phyloP scores from a whole-genome alignment of 1,140 invertebrate genomes.

The Schlechtendalia chinensis region DNA sequence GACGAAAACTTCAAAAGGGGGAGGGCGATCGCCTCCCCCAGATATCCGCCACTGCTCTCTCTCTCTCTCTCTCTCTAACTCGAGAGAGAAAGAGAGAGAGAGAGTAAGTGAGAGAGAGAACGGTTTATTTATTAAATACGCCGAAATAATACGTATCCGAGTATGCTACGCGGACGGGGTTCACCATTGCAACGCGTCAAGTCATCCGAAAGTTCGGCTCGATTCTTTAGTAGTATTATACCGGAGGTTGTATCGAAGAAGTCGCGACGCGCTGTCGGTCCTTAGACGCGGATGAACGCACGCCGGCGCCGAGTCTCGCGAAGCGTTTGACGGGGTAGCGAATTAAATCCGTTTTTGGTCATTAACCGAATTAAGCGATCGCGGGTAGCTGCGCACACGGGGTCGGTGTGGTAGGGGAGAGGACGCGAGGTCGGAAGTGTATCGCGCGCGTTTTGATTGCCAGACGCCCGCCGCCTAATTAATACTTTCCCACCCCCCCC shows the following conservation, averaged over 20 bases:
- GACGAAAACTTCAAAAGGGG: too few relatives aligned
- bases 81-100: too few relatives aligned
- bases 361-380: slow-evolving; percentile 7
- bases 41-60: too few relatives aligned
- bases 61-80: too few relatives aligned
- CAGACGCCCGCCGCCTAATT: slow-evolving; percentile 3
- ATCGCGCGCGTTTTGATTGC: slow-evolving; percentile 39
- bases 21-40: too few relatives aligned
- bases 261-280: not conserved
- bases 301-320: not conserved
- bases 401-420: too few relatives aligned
- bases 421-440: not conserved
- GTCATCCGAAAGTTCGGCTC: slow-evolving; percentile 34
- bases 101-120: too few relatives aligned
- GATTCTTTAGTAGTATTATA: too few relatives aligned
- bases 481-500: not conserved
- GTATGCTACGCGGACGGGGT: not conserved
- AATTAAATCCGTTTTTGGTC: slow-evolving; percentile 37
- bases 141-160: not conserved
- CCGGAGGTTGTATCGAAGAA: slow-evolving; percentile 13
- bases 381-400: too few relatives aligned
- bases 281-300: slow-evolving; percentile 24
- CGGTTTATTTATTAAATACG: not conserved
- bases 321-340: slow-evolving; percentile 29
- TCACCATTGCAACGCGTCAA: slow-evolving; percentile 15